Evolutionary conservation across 1,140 invertebrate species (phyloP).

Genomic region (Drosophila nigrodunni): DNA sequence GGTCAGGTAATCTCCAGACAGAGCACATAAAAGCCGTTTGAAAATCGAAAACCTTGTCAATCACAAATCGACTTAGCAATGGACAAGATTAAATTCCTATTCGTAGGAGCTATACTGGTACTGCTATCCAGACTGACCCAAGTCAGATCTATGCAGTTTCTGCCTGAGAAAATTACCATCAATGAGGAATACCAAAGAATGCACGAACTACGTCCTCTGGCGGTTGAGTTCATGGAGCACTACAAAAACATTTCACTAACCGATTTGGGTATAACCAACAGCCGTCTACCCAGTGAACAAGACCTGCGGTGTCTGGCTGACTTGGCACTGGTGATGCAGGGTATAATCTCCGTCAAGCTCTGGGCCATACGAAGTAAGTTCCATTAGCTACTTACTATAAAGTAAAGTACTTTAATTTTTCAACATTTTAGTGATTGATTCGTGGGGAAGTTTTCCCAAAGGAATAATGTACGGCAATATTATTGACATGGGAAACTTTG

Average conservation of each 20-base stretch:
- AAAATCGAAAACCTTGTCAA: background rate
- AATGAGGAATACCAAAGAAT: background rate
- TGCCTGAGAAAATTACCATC: background rate
- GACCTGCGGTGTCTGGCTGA: constrained; percentile 21
- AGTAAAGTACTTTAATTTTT: background rate
- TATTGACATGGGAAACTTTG: constrained; percentile 56
- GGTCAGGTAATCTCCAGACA: too few relatives aligned
- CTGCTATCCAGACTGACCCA: constrained; percentile 5
- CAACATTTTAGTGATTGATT: constrained; percentile 51
- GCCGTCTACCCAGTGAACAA: background rate
- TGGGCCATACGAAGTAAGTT: constrained; percentile 43
- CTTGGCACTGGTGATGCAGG: background rate
- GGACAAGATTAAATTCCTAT: constrained; percentile 25
- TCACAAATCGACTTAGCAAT: background rate
- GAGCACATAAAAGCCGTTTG: too few relatives aligned
- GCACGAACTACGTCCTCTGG: constrained; percentile 12
- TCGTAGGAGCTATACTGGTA: background rate
- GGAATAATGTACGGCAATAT: constrained; percentile 44
- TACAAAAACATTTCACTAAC: constrained; percentile 4
- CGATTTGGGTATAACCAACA: background rate
- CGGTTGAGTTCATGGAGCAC: constrained; percentile 1
- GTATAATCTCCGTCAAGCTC: background rate
- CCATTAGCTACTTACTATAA: too few relatives aligned
- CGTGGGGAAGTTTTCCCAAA: constrained; percentile 51
- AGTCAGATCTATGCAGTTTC: background rate